Base-by-base conservation (phyloP, 2,888 invertebrate species). In the Venusia cambrica region DNA sequence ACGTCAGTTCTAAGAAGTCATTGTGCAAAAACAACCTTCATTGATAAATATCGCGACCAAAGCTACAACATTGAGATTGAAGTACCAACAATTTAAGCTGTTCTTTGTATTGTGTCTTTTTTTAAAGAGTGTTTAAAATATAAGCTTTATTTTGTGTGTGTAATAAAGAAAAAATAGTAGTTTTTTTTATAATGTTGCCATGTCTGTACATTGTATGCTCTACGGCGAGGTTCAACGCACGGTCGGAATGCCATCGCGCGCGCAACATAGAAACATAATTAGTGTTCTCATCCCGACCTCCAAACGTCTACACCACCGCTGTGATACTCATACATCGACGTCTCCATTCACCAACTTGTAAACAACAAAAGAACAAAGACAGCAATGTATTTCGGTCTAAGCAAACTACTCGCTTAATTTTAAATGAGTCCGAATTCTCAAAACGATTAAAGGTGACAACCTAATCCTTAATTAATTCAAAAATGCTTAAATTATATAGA, bases 211-310 rank as follows among this genome's bases (percentile, higher is more conserved):
- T 43, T 43, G 32, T 37, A 31, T 49, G 29, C 28, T 64, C 70
- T 68, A 38, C 32, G 34, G 29, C 17, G 17, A 41, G 50, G 66
- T 74, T 79, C 77, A 76, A 58, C 62, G 79, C 38, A 52, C 80
- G 51, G 40, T 52, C 44, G 78, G 81, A 81, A 83, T 83, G 80
- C 77, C 71, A 69, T 58, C 74, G 71, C 64, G 68, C 67, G 69
- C 58, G 67, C 73, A 66, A 74, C 75, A 74, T 76, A 78, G 78
- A 74, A 73, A 74, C 74, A 75, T 84, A 85, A 85, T 85, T 84
- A 83, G 83, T 73, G 71, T 67, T 74, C 75, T 72, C 74, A 69
- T 73, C 79, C 67, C 66, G 64, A 60, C 62, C 58, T 56, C 61
- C 61, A 57, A 48, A 48, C 60, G 59, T 54, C 54, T 61, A 70